phyloP scores from a whole-genome alignment of 2,113 vertebrate species.

The Rhinolophus ferrumequinum region DNA sequence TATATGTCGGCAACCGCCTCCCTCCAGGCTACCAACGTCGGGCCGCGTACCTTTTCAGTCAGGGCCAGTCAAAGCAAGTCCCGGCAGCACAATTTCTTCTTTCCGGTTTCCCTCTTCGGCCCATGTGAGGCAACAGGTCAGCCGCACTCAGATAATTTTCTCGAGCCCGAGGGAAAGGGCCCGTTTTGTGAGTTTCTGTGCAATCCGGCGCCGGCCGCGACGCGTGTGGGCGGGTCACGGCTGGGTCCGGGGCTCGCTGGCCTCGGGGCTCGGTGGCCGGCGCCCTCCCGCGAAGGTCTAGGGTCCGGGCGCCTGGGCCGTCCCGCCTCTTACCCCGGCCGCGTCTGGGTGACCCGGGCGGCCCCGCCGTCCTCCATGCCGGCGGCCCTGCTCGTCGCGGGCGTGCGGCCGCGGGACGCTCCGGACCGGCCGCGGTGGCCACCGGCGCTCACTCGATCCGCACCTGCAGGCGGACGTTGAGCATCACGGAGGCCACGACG shows the following conservation, averaged over 20 bases:
- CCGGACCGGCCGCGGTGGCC: neutral
- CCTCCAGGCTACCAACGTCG: neutral
- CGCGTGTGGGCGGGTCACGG: no score
- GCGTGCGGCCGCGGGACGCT: neutral
- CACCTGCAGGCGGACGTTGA: slow-evolving; percentile 96
- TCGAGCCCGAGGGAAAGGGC: neutral
- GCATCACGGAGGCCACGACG: slow-evolving; percentile 95
- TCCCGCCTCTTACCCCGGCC: neutral
- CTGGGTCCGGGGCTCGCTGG: neutral
- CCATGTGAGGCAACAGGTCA: slow-evolving; percentile 50
- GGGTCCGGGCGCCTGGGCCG: neutral
- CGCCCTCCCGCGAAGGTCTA: neutral
- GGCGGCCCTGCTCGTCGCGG: neutral
- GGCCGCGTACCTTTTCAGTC: neutral
- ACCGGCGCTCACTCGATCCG: slow-evolving; percentile 63
- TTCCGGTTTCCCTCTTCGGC: neutral
- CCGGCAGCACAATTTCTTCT: neutral
- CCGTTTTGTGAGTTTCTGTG: neutral
- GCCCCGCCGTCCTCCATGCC: neutral
- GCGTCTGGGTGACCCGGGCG: accelerated
- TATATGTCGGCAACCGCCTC: neutral
- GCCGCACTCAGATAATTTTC: neutral
- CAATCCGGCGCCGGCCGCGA: neutral
- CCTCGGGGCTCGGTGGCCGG: neutral
- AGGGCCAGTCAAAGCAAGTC: neutral